A percentile compares a stretch with the other conserved stretches of the same genome.
Conservation (phyloP, 2,797 vertebrate genomes). For the Iguana delicatissima region DNA sequence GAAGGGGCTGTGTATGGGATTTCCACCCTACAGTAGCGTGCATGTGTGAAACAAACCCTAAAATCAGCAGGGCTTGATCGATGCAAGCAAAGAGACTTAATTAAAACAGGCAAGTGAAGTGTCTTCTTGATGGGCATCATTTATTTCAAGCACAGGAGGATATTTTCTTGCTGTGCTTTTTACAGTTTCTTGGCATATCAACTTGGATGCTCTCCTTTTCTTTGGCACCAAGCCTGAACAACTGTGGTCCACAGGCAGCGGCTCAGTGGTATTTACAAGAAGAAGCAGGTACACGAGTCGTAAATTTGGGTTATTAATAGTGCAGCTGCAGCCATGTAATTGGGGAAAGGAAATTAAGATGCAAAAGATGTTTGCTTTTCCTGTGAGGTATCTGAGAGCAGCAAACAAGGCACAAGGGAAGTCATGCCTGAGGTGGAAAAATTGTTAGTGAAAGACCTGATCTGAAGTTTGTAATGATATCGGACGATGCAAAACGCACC, state of each 20-base stretch:
- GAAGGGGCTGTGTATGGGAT: not conserved
- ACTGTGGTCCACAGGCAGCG: not conserved
- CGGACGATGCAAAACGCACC: not conserved
- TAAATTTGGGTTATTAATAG: not conserved
- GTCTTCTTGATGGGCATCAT: not conserved
- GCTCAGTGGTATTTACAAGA: not conserved
- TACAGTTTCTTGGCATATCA: not conserved
- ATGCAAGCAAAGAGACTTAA: not conserved
- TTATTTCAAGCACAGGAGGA: not conserved
- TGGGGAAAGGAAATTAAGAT: not conserved
- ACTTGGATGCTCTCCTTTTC: not conserved
- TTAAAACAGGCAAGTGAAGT: not conserved
- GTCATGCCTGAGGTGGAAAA: no score
- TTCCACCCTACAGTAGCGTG: accelerated
- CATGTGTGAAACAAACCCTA: not conserved
- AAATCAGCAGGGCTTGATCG: no score
- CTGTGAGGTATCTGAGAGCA: not conserved
- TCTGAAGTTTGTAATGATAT: not conserved
- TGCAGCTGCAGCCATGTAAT: not conserved
- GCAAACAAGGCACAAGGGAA: not conserved
- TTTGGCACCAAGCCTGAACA: not conserved
- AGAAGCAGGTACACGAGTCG: not conserved
- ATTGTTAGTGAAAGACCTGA: no score
- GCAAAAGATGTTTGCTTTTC: not conserved
- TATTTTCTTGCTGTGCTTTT: not conserved